Evolutionary conservation across 2,888 invertebrate species (phyloP).

Genomic region (Galeruca laticollis): DNA sequence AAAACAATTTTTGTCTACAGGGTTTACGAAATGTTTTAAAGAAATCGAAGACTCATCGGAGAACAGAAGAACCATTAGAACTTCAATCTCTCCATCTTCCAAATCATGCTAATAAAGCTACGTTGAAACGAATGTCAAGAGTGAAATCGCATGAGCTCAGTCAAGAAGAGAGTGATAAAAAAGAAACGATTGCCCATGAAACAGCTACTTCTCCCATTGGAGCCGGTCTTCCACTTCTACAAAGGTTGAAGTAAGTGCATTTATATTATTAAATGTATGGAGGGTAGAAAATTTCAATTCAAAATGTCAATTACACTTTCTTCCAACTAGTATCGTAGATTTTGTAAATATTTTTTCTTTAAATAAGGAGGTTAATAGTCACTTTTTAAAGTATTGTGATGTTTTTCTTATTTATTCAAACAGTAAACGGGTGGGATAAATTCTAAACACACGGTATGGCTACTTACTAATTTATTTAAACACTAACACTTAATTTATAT

Average conservation of each 20-base stretch:
- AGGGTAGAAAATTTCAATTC: slow-evolving; percentile 7
- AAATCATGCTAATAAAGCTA: slow-evolving; percentile 69
- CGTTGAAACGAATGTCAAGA: slow-evolving; percentile 79
- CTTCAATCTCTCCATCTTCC: slow-evolving; percentile 72
- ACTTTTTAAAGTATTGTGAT: too few species aligned
- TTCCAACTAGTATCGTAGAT: too few species aligned
- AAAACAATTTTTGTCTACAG: slow-evolving; percentile 57
- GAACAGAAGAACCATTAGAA: slow-evolving; percentile 77
- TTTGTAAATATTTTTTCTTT: too few species aligned
- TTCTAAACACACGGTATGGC: too few species aligned
- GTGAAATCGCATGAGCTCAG: slow-evolving; percentile 81
- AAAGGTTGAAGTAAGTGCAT: slow-evolving; percentile 71
- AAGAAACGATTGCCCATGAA: slow-evolving; percentile 61
- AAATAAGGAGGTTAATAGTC: too few species aligned
- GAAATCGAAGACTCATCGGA: slow-evolving; percentile 70
- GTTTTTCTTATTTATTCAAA: too few species aligned
- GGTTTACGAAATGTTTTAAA: slow-evolving; percentile 73
- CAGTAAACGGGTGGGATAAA: too few species aligned
- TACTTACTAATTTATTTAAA: too few species aligned
- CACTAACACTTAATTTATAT: too few species aligned
- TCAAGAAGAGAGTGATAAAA: slow-evolving; percentile 61
- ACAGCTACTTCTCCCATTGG: slow-evolving; percentile 78
- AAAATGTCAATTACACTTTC: too few species aligned
- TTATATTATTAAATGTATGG: not conserved
- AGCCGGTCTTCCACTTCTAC: slow-evolving; percentile 84